Evolutionary conservation across 2,888 invertebrate species (phyloP).

Genomic region (Lymantria dispar): DNA sequence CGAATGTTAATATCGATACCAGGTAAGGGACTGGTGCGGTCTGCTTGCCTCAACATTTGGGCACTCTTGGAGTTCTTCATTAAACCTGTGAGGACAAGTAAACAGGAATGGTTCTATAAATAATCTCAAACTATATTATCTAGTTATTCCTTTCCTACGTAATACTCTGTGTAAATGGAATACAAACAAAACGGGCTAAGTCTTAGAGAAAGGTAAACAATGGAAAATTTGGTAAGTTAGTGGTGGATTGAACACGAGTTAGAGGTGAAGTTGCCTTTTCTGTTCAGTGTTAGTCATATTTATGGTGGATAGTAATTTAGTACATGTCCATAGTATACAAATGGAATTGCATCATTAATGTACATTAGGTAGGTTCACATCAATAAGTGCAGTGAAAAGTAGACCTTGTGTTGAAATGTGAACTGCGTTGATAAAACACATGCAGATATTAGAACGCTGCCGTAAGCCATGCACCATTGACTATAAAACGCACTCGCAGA

Average conservation of each 20-base stretch:
- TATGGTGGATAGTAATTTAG: slow-evolving; percentile 17
- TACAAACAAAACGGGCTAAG: slow-evolving; percentile 30
- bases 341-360: slow-evolving; percentile 41
- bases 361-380: slow-evolving; percentile 21
- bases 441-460: slow-evolving; percentile 68
- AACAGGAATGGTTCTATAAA: slow-evolving; percentile 68
- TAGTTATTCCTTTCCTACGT: slow-evolving; percentile 40
- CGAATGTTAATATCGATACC: slow-evolving; percentile 72
- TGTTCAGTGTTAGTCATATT: slow-evolving; percentile 38
- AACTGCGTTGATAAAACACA: slow-evolving; percentile 59
- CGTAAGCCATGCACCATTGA: slow-evolving; percentile 80
- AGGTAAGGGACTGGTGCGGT: slow-evolving; percentile 84
- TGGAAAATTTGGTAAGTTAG: slow-evolving; percentile 18
- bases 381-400: slow-evolving; percentile 49
- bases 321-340: slow-evolving; percentile 38
- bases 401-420: slow-evolving; percentile 39
- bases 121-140: slow-evolving; percentile 44
- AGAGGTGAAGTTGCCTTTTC: slow-evolving; percentile 30
- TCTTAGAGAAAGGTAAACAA: slow-evolving; percentile 48
- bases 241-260: background rate
- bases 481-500: slow-evolving; percentile 58
- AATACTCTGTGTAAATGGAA: slow-evolving; percentile 36
- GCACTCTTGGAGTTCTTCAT: slow-evolving; percentile 87
- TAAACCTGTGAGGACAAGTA: slow-evolving; percentile 82
- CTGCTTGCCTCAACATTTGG: slow-evolving; percentile 85